Evolutionary conservation across 2,888 invertebrate species (phyloP).

Genomic region (Archips crataeganus): DNA sequence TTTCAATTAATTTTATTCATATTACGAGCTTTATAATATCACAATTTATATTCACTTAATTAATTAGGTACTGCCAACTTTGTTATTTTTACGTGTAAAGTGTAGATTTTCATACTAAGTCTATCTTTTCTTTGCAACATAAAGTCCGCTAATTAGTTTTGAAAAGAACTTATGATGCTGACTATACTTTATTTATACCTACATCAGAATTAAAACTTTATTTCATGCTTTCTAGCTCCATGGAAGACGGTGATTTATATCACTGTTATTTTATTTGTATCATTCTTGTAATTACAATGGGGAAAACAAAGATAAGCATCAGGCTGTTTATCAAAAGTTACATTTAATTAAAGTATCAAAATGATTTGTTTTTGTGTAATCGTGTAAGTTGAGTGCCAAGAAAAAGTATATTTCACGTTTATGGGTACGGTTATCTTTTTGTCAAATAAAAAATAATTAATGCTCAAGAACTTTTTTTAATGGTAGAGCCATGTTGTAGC

Average conservation of each 20-base stretch:
- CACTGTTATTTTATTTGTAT: slow-evolving; percentile 14
- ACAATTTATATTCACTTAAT: background rate
- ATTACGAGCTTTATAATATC: background rate
- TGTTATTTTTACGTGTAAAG: no score
- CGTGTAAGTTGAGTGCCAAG: background rate
- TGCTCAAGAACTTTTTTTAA: background rate
- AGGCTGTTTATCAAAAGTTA: slow-evolving; percentile 25
- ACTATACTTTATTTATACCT: slow-evolving; percentile 51
- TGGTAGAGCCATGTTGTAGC: no score
- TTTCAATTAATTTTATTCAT: background rate
- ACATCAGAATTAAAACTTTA: slow-evolving; percentile 64
- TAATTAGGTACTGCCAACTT: background rate
- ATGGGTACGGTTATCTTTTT: background rate
- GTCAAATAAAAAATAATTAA: background rate
- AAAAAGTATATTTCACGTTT: background rate
- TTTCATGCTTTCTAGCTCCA: slow-evolving; percentile 66
- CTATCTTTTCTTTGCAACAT: background rate
- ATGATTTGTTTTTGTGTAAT: background rate
- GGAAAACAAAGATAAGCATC: slow-evolving; percentile 32
- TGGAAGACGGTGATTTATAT: slow-evolving; percentile 43
- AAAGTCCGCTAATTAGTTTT: background rate
- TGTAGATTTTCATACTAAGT: no score
- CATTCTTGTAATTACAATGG: slow-evolving; percentile 30
- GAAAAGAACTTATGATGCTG: slow-evolving; percentile 25
- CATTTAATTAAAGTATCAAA: slow-evolving; percentile 21